These are phyloP conservation scores for Semotilus atromaculatus DNA, from an alignment of 2,797 vertebrate species.

Conservation along the genomic window DNA sequence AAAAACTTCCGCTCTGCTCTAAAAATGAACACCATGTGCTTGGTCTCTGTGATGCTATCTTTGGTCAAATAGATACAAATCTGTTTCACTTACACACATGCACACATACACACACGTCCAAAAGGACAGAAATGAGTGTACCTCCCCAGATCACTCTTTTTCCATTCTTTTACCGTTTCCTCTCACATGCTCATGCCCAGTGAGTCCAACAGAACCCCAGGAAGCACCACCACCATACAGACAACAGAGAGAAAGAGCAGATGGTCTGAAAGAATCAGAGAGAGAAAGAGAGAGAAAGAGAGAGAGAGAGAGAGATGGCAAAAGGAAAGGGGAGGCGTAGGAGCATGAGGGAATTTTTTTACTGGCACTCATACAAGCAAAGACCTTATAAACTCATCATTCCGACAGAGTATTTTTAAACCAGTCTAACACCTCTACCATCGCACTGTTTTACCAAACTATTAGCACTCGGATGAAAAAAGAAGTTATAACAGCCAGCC, in stretches of 20 bases:
- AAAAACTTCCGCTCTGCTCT: not conserved
- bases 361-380: constrained; percentile 40
- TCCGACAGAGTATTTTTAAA: constrained; percentile 42
- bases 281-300: constrained; percentile 23
- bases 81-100: constrained; percentile 28
- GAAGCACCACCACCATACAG: constrained; percentile 48
- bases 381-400: constrained; percentile 35
- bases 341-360: constrained; percentile 20
- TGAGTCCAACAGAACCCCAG: constrained; percentile 58
- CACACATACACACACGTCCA: not conserved
- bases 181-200: constrained; percentile 38
- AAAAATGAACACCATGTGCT: not conserved
- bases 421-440: constrained; percentile 36
- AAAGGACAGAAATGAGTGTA: constrained; percentile 12
- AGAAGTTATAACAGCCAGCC: not conserved
- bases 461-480: not conserved
- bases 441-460: constrained; percentile 3
- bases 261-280: constrained; percentile 53
- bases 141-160: constrained; percentile 32
- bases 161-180: constrained; percentile 18
- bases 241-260: constrained; percentile 56
- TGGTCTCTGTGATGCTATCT: not conserved
- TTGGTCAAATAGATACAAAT: constrained; percentile 16
- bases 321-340: constrained; percentile 25
- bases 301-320: constrained; percentile 22